Evolutionary conservation across 2,888 invertebrate species (phyloP), one percentile per base, ranked within the genome.

Genomic region (Lepeophtheirus nordmannii): DNA sequence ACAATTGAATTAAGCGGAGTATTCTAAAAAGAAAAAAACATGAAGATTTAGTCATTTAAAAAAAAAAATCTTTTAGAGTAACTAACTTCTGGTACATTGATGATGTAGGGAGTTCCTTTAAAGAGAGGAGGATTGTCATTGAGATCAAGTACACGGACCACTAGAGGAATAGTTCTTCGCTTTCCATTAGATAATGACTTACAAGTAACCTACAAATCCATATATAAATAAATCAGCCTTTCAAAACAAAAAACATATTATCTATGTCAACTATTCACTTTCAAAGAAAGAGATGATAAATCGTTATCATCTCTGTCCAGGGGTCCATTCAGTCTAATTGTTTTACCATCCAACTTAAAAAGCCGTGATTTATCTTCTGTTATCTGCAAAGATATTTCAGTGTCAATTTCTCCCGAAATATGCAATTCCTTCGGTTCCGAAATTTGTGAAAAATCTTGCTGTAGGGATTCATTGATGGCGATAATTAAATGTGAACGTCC

Each of bases 91-190:
- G 89, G 85, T 70, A 90, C 85, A 69, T 82, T 85, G 67, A 87
- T 83, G 76, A 86, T 85, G 75, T 90, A 90, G 60, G 89, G 88
- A 68, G 85, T 84, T 73, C 85, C 86, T 74, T 86, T 80, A 77
- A 91, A 90, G 73, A 83, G 14, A 20, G 63, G 63, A 17, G 85
- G 83, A 77, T 91, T 91, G 77, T 91, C 90, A 74, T 91, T 90
- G 74, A 90, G 83, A 78, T 91, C 90, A 46, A 87, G 88, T 72
- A 90, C 86, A 77, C 90, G 81, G 70, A 89, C 89, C 74, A 90
- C 89, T 71, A 90, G 84, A 67, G 90, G 90, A 75, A 89, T 86
- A 69, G 86, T 87, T 70, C 86, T 82, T 75, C 86, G 84, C 75
- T 86, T 87, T 76, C 84, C 84, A 59, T 86, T 85, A 63, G 84